Evolutionary conservation across 2,888 invertebrate genomes (phyloP).

Genomic region (Netelia virgata): DNA sequence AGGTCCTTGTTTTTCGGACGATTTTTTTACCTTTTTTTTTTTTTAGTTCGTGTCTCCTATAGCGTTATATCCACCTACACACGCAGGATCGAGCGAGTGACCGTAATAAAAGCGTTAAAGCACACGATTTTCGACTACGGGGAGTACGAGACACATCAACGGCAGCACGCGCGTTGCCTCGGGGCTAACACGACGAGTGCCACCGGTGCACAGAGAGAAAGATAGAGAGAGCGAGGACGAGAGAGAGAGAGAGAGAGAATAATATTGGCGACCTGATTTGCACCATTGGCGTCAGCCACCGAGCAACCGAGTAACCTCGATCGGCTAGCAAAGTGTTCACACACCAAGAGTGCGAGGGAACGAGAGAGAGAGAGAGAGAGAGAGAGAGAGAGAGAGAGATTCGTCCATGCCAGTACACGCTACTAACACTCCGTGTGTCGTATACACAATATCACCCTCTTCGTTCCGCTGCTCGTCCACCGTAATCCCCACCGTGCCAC

Average conservation of each 20-base stretch:
- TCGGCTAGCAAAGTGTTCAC: conserved; percentile 71
- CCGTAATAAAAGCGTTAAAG: conserved; percentile 59
- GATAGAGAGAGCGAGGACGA: conserved; percentile 3
- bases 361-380: conserved; percentile 14
- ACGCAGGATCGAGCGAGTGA: conserved; percentile 47
- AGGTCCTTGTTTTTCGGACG: no score
- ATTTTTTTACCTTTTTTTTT: background rate
- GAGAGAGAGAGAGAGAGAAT: conserved; percentile 70
- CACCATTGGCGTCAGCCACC: conserved; percentile 76
- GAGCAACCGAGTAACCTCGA: conserved; percentile 76
- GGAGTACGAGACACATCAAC: conserved; percentile 48
- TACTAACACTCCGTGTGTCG: conserved; percentile 19
- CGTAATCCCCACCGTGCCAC: conserved; percentile 32
- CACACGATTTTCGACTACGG: conserved; percentile 58
- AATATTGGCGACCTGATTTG: conserved; percentile 78
- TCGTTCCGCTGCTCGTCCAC: conserved; percentile 47
- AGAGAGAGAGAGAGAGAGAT: conserved; percentile 41
- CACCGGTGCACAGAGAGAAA: conserved; percentile 42
- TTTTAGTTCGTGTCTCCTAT: background rate
- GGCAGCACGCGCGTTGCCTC: conserved; percentile 50
- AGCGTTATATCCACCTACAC: conserved; percentile 2
- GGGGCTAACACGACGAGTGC: conserved; percentile 50
- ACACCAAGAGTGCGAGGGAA: conserved; percentile 26
- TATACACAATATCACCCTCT: conserved; percentile 15
- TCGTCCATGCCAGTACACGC: conserved; percentile 36